Base-by-base conservation (phyloP, 1,140 invertebrate genomes). In the Zaprionus davidi region DNA sequence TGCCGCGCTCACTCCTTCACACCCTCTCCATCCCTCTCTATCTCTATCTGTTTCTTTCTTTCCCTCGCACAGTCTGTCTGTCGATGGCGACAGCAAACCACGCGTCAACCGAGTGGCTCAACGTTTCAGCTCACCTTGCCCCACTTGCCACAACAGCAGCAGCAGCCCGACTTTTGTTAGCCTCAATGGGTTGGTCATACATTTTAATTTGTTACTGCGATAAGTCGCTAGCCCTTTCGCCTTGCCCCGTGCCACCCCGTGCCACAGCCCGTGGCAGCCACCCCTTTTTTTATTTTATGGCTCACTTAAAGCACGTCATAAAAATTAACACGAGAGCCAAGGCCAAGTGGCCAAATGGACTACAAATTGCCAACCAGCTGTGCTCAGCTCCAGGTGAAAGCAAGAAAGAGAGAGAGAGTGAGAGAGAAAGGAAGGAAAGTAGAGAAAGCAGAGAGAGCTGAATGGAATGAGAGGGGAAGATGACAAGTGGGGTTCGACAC, bases 181-280 rank as follows among this genome's bases (percentile, higher is more conserved):
- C 62, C 69, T 65, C 15, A 71, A 56, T 56, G 69, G 69, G 51
- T 36, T 71, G 66, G 51, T 26, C 68, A 64, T 71, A 85, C 84
- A 87, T 90, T 88, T 87, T 88, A 87, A 87, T 88, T 88, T 87
- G 84, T 81, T 81, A 75, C 84, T 81, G 78, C 84, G 71, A 71
- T 78, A 74, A 74, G 79, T 62, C 60, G 38, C 46, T 51, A 59
- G 55, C 71, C 12, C 56, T 28, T 64, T 36, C 55, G n/a, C 53
- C 31, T 11, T 49, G 28, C 26, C 66, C 41, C 26, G 0, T 34
- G 31, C 5, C 46, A 20, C 26, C 66, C 41, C 26, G 0, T 34
- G 31, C 5, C 46, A 20, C 49, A 20, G 26, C 53, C 51, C 41
- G 41, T n/a, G 46, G 20, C 13, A 24, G 44, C 12, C 22, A 12